These are phyloP conservation scores for Tigriopus californicus DNA, from an alignment of 2,888 invertebrate genomes.

Conservation along the genomic window DNA sequence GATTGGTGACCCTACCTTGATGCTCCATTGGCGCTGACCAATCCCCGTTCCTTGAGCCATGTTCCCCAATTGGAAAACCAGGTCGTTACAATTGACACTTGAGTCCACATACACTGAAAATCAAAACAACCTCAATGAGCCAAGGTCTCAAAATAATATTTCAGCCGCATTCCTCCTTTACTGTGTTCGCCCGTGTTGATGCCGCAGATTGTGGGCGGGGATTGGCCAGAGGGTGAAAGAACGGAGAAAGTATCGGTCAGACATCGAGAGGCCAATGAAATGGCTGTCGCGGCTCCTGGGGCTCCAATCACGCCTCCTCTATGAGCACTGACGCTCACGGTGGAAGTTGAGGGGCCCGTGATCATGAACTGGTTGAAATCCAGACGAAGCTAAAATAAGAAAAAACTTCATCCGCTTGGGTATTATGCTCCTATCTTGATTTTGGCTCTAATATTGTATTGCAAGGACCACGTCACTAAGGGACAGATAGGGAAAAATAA, in stretches of 20 bases:
- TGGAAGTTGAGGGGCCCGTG: neutral
- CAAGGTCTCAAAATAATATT: no score
- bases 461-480: no score
- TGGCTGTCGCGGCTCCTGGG: neutral
- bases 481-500: no score
- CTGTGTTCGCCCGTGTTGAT: no score
- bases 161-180: no score
- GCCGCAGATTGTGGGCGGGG: neutral
- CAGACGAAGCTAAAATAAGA: neutral
- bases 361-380: neutral
- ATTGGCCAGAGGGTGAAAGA: neutral
- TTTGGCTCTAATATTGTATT: no score
- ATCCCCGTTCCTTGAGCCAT: no score
- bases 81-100: neutral
- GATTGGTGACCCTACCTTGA: no score
- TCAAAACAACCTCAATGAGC: neutral
- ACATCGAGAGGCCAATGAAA: neutral
- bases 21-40: no score
- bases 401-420: no score
- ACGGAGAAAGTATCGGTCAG: neutral
- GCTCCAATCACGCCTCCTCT: neutral
- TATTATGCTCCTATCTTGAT: no score
- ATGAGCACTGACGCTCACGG: neutral
- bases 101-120: constrained; percentile 9
- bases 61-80: neutral